Conservation (phyloP, 2,113 vertebrate species). For the Pygoscelis antarcticus region DNA sequence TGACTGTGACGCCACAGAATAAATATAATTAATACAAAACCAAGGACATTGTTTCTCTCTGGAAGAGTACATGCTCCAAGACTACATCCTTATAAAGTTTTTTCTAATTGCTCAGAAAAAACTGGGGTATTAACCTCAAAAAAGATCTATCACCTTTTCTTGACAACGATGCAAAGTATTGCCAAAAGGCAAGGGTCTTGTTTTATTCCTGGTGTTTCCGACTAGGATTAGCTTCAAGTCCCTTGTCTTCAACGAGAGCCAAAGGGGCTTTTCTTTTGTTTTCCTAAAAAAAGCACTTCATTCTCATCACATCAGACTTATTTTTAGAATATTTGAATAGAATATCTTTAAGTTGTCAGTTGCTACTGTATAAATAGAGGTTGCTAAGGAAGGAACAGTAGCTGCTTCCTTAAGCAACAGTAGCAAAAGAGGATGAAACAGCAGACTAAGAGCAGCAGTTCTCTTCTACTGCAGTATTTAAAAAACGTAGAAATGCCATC, state of each 20-base stretch:
- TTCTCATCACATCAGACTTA: constrained; percentile 1
- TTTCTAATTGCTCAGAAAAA: neutral
- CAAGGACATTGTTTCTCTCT: neutral
- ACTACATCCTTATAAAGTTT: neutral
- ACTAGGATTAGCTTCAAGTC: neutral
- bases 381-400: constrained; percentile 41
- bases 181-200: neutral
- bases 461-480: neutral
- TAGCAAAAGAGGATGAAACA: neutral
- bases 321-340: constrained; percentile 45
- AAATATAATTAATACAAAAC: neutral
- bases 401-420: constrained; percentile 39
- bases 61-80: neutral
- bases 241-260: neutral
- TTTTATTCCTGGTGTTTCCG: neutral
- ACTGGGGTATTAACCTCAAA: neutral
- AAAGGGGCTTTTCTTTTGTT: neutral
- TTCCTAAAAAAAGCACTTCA: constrained; percentile 10
- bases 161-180: neutral
- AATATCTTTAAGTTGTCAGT: constrained; percentile 17
- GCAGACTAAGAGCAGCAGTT: neutral
- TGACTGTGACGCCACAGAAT: neutral
- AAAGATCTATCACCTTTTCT: neutral
- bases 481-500: neutral
- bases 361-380: constrained; percentile 19